Evolutionary conservation across 2,797 vertebrate species (phyloP), one percentile per base, ranked within the genome.

Genomic region (Naso thynnoides): DNA sequence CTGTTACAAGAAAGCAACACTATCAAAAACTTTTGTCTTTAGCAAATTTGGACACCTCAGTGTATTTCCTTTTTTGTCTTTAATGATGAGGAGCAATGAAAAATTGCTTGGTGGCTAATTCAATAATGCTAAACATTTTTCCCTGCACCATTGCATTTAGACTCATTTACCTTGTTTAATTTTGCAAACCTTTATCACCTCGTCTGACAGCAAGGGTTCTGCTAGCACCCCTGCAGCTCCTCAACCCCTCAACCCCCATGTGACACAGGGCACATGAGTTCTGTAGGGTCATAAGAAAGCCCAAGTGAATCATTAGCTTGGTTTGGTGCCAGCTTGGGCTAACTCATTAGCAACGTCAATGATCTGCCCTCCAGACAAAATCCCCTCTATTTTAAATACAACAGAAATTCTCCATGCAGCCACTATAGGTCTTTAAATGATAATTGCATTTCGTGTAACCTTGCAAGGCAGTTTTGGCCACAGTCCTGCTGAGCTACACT

Each of bases 301-400:
- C 44, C 53, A 31, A 70, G 80, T 88, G 70, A 90, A 87, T 91
- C 70, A 87, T 87, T 84, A 75, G 71, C 78, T 84, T 75, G 75
- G 70, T 89, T 84, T 81, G 85, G 85, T 89, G 83, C 79, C 86
- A 85, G 50, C 69, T 42, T 64, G 52, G 38, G 64, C 78, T 81
- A 79, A 80, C 82, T 87, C 85, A 88, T 90, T 86, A 89, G 82
- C 79, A 45, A 66, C 27, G 68, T 89, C 86, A 78, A 62, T 77
- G 73, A 89, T 84, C 76, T 79, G 83, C 88, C 85, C 86, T 84
- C 66, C 70, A 84, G 83, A 89, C 81, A 86, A 42, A 84, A 76
- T 79, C 70, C 75, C 45, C 53, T 84, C 76, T 75, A 70, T 83
- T 79, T 79, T 70, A 82, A 84, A 89, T 83, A 83, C 83, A 81